phyloP scores from a whole-genome alignment of 2,113 vertebrate genomes.

The Platysternon megacephalum region DNA sequence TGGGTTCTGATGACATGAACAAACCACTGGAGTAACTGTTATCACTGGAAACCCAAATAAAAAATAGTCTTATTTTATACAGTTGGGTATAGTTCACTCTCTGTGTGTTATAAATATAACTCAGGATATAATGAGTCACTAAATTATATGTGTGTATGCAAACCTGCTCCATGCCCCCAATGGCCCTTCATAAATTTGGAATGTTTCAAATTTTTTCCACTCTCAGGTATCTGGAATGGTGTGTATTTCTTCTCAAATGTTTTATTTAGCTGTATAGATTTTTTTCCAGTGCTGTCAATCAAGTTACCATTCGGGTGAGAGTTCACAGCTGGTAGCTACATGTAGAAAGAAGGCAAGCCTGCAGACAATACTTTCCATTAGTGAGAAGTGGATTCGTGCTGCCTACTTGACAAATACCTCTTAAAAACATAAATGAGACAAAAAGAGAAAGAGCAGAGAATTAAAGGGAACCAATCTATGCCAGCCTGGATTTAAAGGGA shows the following conservation, averaged over 20 bases:
- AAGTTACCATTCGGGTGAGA: background rate
- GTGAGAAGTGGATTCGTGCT: background rate
- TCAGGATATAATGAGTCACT: conserved; percentile 39
- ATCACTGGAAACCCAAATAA: conserved; percentile 22
- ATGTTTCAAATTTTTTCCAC: conserved; percentile 34
- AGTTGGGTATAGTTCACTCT: conserved; percentile 1
- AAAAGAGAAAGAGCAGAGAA: background rate
- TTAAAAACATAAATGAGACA: conserved; percentile 20
- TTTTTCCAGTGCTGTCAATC: background rate
- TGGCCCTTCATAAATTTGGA: conserved; percentile 6
- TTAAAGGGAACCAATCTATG: background rate
- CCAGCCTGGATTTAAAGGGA: conserved; percentile 13
- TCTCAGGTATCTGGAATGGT: background rate
- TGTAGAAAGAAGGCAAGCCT: conserved; percentile 5
- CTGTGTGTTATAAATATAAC: conserved; percentile 24
- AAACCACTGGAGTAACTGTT: conserved; percentile 22
- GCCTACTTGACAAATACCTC: background rate
- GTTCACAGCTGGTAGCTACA: background rate
- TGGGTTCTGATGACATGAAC: conserved; percentile 6
- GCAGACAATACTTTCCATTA: conserved; percentile 8
- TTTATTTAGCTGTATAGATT: background rate
- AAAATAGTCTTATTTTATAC: conserved; percentile 23
- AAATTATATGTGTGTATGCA: conserved; percentile 46
- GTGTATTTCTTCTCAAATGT: conserved; percentile 14
- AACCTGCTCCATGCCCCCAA: background rate